These are phyloP conservation scores for Drosophila carrolli DNA, from an alignment of 1,140 invertebrate genomes.

Conservation along the genomic window DNA sequence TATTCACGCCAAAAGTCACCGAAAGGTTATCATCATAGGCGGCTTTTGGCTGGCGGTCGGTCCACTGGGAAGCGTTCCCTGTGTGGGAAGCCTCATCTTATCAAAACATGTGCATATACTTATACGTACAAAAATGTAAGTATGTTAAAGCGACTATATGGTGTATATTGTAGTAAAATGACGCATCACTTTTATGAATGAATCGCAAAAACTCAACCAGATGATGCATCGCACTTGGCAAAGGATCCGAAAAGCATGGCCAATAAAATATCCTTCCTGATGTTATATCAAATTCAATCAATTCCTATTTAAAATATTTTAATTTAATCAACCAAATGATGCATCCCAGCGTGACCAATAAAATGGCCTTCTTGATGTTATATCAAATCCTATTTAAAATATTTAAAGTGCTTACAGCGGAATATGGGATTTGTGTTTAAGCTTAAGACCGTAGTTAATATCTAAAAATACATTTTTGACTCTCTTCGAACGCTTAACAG, in stretches of 20 bases:
- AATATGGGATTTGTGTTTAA: no score
- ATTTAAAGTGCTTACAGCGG: no score
- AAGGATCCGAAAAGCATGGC: neutral
- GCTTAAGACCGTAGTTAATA: no score
- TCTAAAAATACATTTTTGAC: no score
- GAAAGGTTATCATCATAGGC: slow-evolving; percentile 66
- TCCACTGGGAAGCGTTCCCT: slow-evolving; percentile 57
- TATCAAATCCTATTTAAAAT: no score
- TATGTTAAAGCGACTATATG: slow-evolving; percentile 51
- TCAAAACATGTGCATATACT: slow-evolving; percentile 33
- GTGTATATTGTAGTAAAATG: slow-evolving; percentile 70
- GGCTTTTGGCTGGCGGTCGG: slow-evolving; percentile 45
- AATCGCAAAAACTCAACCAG: slow-evolving; percentile 34
- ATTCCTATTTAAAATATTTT: neutral
- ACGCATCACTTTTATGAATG: slow-evolving; percentile 73
- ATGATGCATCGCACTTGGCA: slow-evolving; percentile 13
- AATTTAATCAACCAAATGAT: slow-evolving; percentile 6
- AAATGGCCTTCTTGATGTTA: neutral
- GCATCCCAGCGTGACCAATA: slow-evolving; percentile 5
- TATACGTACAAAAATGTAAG: slow-evolving; percentile 13
- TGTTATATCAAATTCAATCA: neutral
- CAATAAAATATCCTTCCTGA: neutral
- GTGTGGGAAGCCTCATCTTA: slow-evolving; percentile 74
- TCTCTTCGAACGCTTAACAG: neutral
- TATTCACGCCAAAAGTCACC: slow-evolving; percentile 64